phyloP scores from a whole-genome alignment of 1,140 invertebrate genomes.

The Elysia chlorotica region DNA sequence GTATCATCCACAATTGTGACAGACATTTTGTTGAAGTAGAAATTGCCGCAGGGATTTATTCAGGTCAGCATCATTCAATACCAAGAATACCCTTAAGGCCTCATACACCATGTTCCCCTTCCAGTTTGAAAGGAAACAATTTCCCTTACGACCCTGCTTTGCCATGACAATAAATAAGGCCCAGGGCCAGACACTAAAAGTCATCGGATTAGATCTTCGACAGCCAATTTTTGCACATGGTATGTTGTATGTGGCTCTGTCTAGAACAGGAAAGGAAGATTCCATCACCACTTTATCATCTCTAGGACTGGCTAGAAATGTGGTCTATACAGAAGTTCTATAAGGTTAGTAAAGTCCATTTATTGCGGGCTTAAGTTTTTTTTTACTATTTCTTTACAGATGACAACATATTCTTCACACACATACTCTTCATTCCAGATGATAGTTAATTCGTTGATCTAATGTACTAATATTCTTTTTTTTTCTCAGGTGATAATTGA shows the following conservation, averaged over 20 bases:
- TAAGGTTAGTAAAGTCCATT: too few relatives aligned
- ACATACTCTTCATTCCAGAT: too few relatives aligned
- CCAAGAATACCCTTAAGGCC: neutral
- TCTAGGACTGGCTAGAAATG: neutral
- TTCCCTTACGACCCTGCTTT: conserved; percentile 64
- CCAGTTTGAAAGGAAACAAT: conserved; percentile 64
- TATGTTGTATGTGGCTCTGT: conserved; percentile 50
- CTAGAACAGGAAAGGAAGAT: conserved; percentile 23
- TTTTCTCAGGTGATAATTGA: too few relatives aligned
- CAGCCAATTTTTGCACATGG: conserved; percentile 40
- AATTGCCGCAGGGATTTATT: conserved; percentile 22
- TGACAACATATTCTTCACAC: too few relatives aligned
- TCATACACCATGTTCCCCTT: conserved; percentile 23
- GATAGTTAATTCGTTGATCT: too few relatives aligned
- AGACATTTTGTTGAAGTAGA: conserved; percentile 30
- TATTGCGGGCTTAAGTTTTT: too few relatives aligned
- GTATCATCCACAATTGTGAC: conserved; percentile 39
- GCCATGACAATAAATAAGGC: conserved; percentile 68
- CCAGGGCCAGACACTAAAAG: conserved; percentile 63
- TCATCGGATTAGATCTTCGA: conserved; percentile 38
- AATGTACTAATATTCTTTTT: too few relatives aligned
- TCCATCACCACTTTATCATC: neutral
- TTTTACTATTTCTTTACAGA: too few relatives aligned
- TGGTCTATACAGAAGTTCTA: conserved; percentile 8
- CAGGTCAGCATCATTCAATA: conserved; percentile 24